Conservation (phyloP, 92 coral and sea anemone genomes). For the Blastomussa wellsi region DNA sequence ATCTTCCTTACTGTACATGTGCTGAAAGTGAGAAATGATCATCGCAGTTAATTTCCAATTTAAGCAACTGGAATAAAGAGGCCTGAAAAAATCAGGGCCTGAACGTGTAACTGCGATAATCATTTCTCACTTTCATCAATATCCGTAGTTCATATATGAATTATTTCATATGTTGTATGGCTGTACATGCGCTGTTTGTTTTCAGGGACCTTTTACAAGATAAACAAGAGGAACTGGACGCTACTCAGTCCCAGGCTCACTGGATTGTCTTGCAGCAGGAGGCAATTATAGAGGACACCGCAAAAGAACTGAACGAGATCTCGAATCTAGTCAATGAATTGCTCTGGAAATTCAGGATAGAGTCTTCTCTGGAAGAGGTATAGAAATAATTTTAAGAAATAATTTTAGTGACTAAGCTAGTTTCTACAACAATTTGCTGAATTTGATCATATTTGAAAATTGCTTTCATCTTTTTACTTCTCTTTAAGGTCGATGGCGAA, state of each 20-base stretch:
- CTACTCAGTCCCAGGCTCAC: constrained; percentile 96
- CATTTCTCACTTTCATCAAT: no score
- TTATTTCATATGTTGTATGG: no score
- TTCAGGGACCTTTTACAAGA: constrained; percentile 79
- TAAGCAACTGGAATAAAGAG: no score
- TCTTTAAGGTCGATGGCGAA: constrained; percentile 2
- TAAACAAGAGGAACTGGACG: constrained; percentile 93
- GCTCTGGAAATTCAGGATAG: constrained; percentile 59
- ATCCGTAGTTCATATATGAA: no score
- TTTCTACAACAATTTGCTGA: not conserved
- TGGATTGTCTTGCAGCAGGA: constrained; percentile 88
- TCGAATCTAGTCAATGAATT: constrained; percentile 68
- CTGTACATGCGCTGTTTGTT: not conserved
- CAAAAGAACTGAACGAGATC: constrained; percentile 70
- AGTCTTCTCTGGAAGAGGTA: constrained; percentile 35
- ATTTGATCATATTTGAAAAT: not conserved
- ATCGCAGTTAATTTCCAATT: no score
- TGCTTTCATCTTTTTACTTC: not conserved
- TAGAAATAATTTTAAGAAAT: not conserved
- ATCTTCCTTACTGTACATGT: no score
- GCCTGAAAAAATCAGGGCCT: no score
- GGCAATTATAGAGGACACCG: constrained; percentile 76
- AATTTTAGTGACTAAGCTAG: not conserved
- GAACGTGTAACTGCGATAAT: no score
- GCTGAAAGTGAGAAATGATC: no score